Percentiles rank a stretch among this genome's conserved stretches.
phyloP scores from a whole-genome alignment of 1,140 invertebrate genomes.

The Anastrepha ludens region DNA sequence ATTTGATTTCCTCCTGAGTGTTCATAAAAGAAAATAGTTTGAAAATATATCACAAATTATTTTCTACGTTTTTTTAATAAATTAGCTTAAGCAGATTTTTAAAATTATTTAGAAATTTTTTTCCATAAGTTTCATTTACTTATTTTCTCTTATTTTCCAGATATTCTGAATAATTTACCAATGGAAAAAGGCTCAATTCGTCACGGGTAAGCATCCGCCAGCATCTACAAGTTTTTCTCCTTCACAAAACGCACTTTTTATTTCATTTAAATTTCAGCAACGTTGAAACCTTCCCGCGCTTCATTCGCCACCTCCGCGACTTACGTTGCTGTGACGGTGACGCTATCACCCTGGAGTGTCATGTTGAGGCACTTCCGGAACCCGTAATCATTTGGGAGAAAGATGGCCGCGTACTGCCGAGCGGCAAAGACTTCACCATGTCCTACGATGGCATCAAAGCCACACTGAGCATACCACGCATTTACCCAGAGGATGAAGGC shows the following conservation, averaged over 20 bases:
- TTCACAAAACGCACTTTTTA: background rate
- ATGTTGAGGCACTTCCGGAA: conserved; percentile 80
- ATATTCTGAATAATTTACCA: conserved; percentile 68
- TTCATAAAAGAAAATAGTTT: too few relatives aligned
- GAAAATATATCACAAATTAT: too few relatives aligned
- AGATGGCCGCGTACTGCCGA: conserved; percentile 80
- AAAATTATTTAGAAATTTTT: background rate
- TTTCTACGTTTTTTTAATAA: too few relatives aligned
- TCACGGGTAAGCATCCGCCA: conserved; percentile 69
- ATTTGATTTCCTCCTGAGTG: too few relatives aligned
- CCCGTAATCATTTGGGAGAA: conserved; percentile 87
- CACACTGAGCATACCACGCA: conserved; percentile 82
- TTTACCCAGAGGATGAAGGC: conserved; percentile 92
- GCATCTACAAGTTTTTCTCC: background rate
- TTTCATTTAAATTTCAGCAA: conserved; percentile 75
- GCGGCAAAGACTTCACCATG: conserved; percentile 80
- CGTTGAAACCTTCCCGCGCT: conserved; percentile 83
- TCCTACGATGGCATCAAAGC: conserved; percentile 82
- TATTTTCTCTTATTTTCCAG: conserved; percentile 58
- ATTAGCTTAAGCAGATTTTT: too few relatives aligned
- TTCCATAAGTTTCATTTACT: background rate
- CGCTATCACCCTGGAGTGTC: conserved; percentile 84
- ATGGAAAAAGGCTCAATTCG: conserved; percentile 73
- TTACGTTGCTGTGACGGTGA: conserved; percentile 89
- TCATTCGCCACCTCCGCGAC: conserved; percentile 82